Evolutionary conservation across 2,797 vertebrate species (phyloP).

Genomic region (Liasis olivaceus): DNA sequence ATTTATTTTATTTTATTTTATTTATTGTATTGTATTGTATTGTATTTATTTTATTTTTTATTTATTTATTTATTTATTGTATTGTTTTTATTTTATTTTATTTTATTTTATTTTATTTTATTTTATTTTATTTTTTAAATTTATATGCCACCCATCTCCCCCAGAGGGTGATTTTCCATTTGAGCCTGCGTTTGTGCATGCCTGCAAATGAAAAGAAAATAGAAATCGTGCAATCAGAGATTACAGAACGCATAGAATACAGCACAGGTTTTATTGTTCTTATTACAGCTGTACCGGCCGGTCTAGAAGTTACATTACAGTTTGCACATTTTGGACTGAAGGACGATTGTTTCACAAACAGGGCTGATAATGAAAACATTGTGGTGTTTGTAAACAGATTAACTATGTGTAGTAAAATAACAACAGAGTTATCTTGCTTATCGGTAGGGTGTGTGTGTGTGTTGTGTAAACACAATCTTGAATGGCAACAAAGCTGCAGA

Average conservation of each 20-base stretch:
- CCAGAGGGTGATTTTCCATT: not conserved
- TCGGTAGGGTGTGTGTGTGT: not conserved
- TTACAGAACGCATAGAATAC: not conserved
- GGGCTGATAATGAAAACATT: not conserved
- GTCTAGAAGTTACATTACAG: not conserved
- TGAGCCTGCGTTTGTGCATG: not conserved
- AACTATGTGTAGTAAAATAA: not conserved
- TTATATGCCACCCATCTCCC: too few species aligned
- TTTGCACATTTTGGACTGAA: not conserved
- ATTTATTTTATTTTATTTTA: too few species aligned
- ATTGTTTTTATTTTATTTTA: too few species aligned
- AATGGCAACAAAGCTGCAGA: not conserved
- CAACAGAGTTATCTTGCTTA: not conserved
- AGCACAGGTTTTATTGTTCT: not conserved
- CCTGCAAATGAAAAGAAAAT: not conserved
- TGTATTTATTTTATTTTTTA: too few species aligned
- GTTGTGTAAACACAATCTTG: not conserved
- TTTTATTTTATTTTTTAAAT: too few species aligned
- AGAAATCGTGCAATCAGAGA: not conserved
- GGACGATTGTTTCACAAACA: not conserved
- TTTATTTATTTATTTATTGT: too few species aligned
- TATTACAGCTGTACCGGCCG: not conserved
- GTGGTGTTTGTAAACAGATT: not conserved
- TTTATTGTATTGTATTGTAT: too few species aligned
- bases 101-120: too few species aligned